phyloP scores from a whole-genome alignment of 2,888 invertebrate species.

The Epiperipatus broadwayi region DNA sequence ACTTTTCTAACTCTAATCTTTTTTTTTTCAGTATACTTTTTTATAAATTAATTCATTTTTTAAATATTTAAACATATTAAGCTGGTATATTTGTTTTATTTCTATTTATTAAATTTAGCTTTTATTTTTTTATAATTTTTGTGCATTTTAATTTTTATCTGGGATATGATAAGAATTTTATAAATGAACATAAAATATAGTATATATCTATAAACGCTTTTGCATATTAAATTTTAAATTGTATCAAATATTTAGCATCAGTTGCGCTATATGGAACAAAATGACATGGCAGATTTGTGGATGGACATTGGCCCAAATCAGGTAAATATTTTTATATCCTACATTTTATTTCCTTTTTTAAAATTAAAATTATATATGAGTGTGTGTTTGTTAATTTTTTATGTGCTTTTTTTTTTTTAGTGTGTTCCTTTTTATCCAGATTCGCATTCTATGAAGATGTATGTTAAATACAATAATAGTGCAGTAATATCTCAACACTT shows the following conservation, averaged over 20 bases:
- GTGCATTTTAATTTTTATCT: too few species aligned
- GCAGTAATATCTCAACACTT: conserved; percentile 56
- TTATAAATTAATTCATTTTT: too few species aligned
- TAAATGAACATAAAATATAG: too few species aligned
- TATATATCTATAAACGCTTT: too few species aligned
- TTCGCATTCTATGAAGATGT: conserved; percentile 58
- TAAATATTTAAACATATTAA: too few species aligned
- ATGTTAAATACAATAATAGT: conserved; percentile 54
- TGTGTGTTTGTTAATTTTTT: neutral
- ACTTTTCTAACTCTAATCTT: too few species aligned
- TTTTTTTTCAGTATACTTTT: too few species aligned
- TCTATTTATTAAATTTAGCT: too few species aligned
- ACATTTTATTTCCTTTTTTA: conserved; percentile 7
- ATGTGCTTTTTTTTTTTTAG: conserved; percentile 21
- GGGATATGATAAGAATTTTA: too few species aligned
- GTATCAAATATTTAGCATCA: conserved; percentile 24
- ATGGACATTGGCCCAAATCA: conserved; percentile 49
- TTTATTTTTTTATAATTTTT: too few species aligned
- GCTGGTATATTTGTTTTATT: too few species aligned
- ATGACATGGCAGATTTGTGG: conserved; percentile 64
- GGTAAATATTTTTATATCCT: conserved; percentile 26
- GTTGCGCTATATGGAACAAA: conserved; percentile 59
- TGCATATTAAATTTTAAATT: neutral
- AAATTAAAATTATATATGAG: too few species aligned
- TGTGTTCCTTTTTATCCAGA: conserved; percentile 57